These are phyloP conservation scores for Diabrotica virgifera DNA, from an alignment of 1,140 invertebrate species.

Conservation along the genomic window DNA sequence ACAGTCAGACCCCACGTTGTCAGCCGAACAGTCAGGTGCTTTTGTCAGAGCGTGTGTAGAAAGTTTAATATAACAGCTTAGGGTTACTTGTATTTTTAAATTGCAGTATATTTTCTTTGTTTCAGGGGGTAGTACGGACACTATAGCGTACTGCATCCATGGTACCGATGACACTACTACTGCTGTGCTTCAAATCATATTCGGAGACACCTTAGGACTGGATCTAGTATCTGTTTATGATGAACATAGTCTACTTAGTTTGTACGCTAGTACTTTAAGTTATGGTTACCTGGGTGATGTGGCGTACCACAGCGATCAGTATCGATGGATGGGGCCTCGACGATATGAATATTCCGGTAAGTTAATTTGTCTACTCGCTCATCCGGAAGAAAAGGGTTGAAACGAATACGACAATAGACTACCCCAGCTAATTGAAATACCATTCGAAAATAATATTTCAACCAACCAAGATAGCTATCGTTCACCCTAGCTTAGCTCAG, in stretches of 20 bases:
- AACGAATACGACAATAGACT: no score
- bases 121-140: slow-evolving; percentile 76
- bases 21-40: no score
- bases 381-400: no score
- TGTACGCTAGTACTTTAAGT: slow-evolving; percentile 77
- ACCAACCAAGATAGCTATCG: no score
- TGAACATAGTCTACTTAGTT: slow-evolving; percentile 61
- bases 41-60: no score
- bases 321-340: slow-evolving; percentile 86
- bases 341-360: slow-evolving; percentile 80
- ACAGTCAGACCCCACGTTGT: no score
- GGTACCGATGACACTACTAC: slow-evolving; percentile 82
- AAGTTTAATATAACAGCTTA: no score
- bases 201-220: slow-evolving; percentile 69
- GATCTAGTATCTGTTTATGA: slow-evolving; percentile 78
- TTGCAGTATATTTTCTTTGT: slow-evolving; percentile 8
- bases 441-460: no score
- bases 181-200: slow-evolving; percentile 76
- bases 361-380: slow-evolving; percentile 12
- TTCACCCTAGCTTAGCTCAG: no score
- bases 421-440: no score
- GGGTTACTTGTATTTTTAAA: no score
- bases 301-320: slow-evolving; percentile 76
- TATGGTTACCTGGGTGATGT: slow-evolving; percentile 90
- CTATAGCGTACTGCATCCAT: slow-evolving; percentile 75